phyloP scores from a whole-genome alignment of 2,797 vertebrate genomes.

The Hydrophis major region DNA sequence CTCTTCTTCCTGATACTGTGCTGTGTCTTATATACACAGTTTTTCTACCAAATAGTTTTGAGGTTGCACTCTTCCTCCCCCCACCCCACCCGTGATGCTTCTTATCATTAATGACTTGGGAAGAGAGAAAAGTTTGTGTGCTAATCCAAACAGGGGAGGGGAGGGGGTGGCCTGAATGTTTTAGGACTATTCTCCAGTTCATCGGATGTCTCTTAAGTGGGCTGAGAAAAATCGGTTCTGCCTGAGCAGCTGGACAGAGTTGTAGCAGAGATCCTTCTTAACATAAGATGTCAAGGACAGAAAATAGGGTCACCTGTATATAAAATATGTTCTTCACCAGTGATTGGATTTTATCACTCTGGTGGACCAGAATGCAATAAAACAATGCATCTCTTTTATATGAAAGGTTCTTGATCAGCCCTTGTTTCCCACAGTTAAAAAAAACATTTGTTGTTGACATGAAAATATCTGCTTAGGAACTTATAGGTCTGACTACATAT shows the following conservation, averaged over 20 bases:
- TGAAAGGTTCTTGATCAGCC: background rate
- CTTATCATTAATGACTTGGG: slow-evolving; percentile 2
- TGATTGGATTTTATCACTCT: background rate
- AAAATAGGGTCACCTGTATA: background rate
- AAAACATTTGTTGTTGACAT: background rate
- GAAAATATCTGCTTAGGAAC: background rate
- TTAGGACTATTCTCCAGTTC: background rate
- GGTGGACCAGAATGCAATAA: background rate
- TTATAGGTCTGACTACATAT: background rate
- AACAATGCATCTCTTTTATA: background rate
- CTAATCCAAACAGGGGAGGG: background rate
- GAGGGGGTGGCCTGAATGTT: background rate
- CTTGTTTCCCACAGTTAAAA: background rate
- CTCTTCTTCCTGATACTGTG: slow-evolving; percentile 26
- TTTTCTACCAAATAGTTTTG: slow-evolving; percentile 10
- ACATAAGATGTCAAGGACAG: background rate
- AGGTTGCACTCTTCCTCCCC: background rate
- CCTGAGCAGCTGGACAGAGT: background rate
- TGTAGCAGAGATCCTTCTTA: background rate
- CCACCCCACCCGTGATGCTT: background rate
- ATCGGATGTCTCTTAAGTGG: background rate
- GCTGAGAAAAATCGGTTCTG: background rate
- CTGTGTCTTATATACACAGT: slow-evolving; percentile 31
- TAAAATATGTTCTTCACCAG: background rate
- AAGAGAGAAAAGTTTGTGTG: background rate